These are phyloP conservation scores for Parthenolecanium corni DNA, from an alignment of 2,888 invertebrate species.

Conservation along the genomic window DNA sequence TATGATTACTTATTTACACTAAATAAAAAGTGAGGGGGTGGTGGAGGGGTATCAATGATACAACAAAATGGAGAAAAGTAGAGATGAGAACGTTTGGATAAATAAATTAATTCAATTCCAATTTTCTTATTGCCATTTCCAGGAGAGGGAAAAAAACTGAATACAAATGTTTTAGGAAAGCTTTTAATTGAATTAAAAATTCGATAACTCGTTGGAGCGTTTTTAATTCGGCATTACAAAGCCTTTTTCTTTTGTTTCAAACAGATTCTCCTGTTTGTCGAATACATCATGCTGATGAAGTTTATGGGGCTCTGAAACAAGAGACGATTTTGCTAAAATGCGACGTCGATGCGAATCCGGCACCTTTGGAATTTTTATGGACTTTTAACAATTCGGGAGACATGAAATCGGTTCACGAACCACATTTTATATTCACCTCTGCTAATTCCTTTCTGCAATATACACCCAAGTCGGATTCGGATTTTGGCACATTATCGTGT, in stretches of 20 bases:
- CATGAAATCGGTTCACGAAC: conserved; percentile 61
- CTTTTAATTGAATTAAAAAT: too few relatives aligned
- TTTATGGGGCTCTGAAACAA: conserved; percentile 76
- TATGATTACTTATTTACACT: too few relatives aligned
- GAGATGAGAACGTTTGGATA: not conserved
- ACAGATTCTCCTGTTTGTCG: conserved; percentile 64
- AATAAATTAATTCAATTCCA: not conserved
- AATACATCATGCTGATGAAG: conserved; percentile 62
- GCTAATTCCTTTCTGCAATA: conserved; percentile 65
- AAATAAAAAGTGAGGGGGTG: too few relatives aligned
- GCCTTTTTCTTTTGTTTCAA: too few relatives aligned
- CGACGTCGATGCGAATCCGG: conserved; percentile 80
- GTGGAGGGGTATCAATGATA: too few relatives aligned
- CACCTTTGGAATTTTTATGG: conserved; percentile 54
- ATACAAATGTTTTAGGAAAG: not conserved
- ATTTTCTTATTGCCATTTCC: too few relatives aligned
- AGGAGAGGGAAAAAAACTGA: not conserved
- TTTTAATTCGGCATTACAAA: too few relatives aligned
- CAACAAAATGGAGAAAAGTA: not conserved
- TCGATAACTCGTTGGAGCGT: too few relatives aligned
- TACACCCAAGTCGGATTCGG: conserved; percentile 74
- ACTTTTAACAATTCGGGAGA: conserved; percentile 85
- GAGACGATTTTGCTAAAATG: conserved; percentile 73
- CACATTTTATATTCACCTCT: conserved; percentile 54
- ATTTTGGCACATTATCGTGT: conserved; percentile 79